phyloP scores from a whole-genome alignment of 2,113 vertebrate genomes.

The Macquaria australasica region DNA sequence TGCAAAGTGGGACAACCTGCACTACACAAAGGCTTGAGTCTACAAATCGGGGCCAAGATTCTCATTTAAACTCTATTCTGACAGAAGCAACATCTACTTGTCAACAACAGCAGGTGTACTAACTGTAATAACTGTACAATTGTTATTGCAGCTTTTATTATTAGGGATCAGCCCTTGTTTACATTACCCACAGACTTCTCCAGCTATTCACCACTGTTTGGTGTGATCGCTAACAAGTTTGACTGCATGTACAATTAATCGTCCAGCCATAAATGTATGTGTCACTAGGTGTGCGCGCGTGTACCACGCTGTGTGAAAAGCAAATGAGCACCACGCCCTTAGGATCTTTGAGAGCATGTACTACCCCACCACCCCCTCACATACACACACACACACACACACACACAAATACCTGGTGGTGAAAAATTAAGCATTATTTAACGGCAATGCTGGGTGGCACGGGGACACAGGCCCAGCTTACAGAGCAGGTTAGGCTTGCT shows the following conservation, averaged over 20 bases:
- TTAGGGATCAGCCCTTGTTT: neutral
- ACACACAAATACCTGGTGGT: neutral
- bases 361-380: neutral
- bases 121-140: neutral
- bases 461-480: slow-evolving; percentile 20
- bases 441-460: slow-evolving; percentile 25
- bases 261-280: neutral
- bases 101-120: slow-evolving; percentile 3
- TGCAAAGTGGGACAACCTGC: neutral
- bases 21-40: slow-evolving; percentile 2
- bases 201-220: slow-evolving; percentile 3
- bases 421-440: slow-evolving; percentile 24
- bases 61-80: slow-evolving; percentile 12
- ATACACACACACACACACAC: slow-evolving; percentile 5
- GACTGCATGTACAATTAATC: slow-evolving; percentile 6
- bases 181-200: neutral
- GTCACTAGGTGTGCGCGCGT: slow-evolving; percentile 4
- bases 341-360: neutral
- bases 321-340: slow-evolving; percentile 20
- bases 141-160: neutral
- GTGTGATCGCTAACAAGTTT: neutral
- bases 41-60: slow-evolving; percentile 11
- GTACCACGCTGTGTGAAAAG: slow-evolving; percentile 7
- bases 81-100: neutral
- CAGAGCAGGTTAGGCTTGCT: slow-evolving; percentile 62